phyloP scores from a whole-genome alignment of 2,113 vertebrate species.

The Genyomyrus donnyi region DNA sequence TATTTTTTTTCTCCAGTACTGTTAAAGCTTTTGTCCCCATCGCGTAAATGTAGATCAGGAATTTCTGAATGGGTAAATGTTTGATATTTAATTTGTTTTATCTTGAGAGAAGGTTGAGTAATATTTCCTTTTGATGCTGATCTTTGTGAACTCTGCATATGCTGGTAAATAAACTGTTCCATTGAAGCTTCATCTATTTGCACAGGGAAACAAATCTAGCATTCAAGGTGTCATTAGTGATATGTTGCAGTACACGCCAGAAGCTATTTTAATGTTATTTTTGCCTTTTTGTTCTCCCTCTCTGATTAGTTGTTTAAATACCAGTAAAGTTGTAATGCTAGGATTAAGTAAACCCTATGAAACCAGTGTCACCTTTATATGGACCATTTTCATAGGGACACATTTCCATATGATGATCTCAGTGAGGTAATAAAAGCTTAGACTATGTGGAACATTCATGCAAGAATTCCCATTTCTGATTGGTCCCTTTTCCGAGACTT shows the following conservation, averaged over 20 bases:
- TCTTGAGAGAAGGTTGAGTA: neutral
- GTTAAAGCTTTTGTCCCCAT: neutral
- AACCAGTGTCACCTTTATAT: neutral
- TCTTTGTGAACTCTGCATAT: neutral
- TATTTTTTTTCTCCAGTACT: neutral
- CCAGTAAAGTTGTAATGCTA: neutral
- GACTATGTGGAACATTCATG: neutral
- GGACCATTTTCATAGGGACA: neutral
- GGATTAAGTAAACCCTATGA: neutral
- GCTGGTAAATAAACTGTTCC: neutral
- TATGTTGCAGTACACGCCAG: neutral
- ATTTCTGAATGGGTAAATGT: neutral
- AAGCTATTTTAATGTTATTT: neutral
- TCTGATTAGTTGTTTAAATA: neutral
- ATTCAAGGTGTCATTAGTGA: conserved; percentile 1
- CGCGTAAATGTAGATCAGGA: neutral
- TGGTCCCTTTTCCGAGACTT: neutral
- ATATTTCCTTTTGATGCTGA: neutral
- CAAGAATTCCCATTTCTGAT: neutral
- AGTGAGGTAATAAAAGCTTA: neutral
- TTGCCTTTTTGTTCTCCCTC: neutral
- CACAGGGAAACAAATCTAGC: neutral
- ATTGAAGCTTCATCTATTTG: neutral
- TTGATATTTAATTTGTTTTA: conserved; percentile 11
- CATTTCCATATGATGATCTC: neutral